Evolutionary conservation across 2,113 vertebrate genomes (phyloP), one percentile per base, ranked within the genome.

Genomic region (Etia nguti): DNA sequence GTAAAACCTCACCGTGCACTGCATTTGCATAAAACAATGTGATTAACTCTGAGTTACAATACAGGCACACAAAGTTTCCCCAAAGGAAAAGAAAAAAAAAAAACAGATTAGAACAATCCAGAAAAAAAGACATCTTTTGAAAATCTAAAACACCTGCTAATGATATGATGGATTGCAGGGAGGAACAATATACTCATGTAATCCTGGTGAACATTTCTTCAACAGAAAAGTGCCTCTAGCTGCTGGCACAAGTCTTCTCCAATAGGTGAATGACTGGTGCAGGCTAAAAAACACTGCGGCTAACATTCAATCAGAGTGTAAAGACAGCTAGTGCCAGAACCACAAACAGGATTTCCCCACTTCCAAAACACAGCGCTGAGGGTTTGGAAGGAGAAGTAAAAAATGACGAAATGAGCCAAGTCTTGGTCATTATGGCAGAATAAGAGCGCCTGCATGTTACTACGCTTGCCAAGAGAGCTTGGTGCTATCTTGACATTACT

Each of bases 321-420:
- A 48, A 70, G 85, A 79, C 24, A 56, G 79, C 9, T 12, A 54
- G 65, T 84, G 89, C 86, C 88, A 93, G 81, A 93, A 92, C 88
- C 91, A 81, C 90, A 75, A 89, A 90, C 90, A 94, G 94, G 93
- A 94, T 94, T 94, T 94, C 93, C 91, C 86, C 41, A 75, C 38
- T 89, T 93, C 90, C 81, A 86, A 77, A 90, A 91, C 87, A 90
- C 79, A 68, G 15, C 16, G 15, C 85, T 60, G 87, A 77, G 85
- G 88, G 43, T 55, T 94, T 94, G 91, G 89, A 93, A 88, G 41
- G 55, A 82, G 60, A 79, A 83, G 54, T 20, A 82, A 77, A 65
- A 88, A 85, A n/a, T 56, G 75, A 38, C 38, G 13, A 43, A 13
- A 46, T 2, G 3, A 85, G 89, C 92, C 89, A 90, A 86, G 82